phyloP scores from a whole-genome alignment of 2,797 vertebrate species.

The Phyllotis vaccarum region DNA sequence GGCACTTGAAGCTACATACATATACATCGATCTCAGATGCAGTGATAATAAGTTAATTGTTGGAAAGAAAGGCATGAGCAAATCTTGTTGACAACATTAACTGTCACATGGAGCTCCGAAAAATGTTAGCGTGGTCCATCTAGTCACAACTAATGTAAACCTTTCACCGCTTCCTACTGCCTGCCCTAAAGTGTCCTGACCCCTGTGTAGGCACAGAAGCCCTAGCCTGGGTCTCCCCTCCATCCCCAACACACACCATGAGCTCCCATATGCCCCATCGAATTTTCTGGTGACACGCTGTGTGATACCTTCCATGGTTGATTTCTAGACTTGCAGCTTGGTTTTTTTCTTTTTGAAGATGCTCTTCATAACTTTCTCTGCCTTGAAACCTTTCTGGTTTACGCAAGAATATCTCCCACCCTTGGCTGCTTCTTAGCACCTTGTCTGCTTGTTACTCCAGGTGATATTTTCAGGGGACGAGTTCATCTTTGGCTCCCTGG shows the following conservation, averaged over 20 bases:
- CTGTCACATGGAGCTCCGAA: background rate
- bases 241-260: no score
- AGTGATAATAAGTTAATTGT: background rate
- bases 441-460: fast-evolving
- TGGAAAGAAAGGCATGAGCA: background rate
- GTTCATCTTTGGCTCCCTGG: fast-evolving
- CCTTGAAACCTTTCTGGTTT: background rate
- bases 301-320: fast-evolving
- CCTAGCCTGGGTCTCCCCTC: background rate
- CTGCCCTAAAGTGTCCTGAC: background rate
- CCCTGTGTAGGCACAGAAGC: fast-evolving
- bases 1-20: background rate
- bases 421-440: no score
- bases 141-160: background rate
- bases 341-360: background rate
- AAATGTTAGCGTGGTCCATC: background rate
- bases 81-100: background rate
- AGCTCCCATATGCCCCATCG: fast-evolving
- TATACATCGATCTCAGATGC: background rate
- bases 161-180: background rate
- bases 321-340: fast-evolving
- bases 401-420: fast-evolving
- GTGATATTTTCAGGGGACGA: fast-evolving
- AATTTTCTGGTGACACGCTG: fast-evolving
- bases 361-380: background rate